Evolutionary conservation across 2,797 vertebrate genomes (phyloP), one percentile per base, ranked within the genome.

Genomic region (Odontamblyopus lacepedii): DNA sequence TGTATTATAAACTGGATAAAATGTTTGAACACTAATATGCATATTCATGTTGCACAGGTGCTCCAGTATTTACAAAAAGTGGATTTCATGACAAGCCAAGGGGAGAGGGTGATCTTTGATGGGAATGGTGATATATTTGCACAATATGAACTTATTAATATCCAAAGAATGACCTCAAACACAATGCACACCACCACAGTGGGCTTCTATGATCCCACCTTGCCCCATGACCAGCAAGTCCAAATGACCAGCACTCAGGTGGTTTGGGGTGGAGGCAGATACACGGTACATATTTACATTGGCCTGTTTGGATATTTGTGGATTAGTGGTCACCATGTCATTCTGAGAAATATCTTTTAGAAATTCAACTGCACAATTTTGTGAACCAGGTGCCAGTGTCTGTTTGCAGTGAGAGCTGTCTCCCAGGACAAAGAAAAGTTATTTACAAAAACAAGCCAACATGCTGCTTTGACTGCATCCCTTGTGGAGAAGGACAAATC

Each of bases 361-460:
- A 63, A 63, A 23, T 41, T 8, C 15, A 44, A 27, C 1, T 64
- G 35, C 19, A 26, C 1, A 38, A 44, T 64, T 50, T 27, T 23
- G 65, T 81, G 71, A 72, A 81, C 11, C 76, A 94, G 93, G 69
- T 85, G 35, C 92, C 93, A 4, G 83, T 83, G 53, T 93, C 93
- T 70, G 83, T 92, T 56, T 94, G 93, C 83, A 94, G 91, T 87
- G 83, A 88, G 69, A 92, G 84, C 67, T 94, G 93, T 78, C 81
- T 0, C 13, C 87, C 88, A 65, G 93, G 93, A 71, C 88, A 90
- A 18, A 82, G 84, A 41, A 93, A 93, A 79, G 92, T 92, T 66
- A 83, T 77, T 8, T 89, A 92, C 69, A 93, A 87, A 87, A 88
- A 89, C 73, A 90, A 85, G 59, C 92, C 91, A 0, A 73, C 92